Evolutionary conservation across 1,140 invertebrate species (phyloP).

Genomic region (Caenorhabditis tropicalis): DNA sequence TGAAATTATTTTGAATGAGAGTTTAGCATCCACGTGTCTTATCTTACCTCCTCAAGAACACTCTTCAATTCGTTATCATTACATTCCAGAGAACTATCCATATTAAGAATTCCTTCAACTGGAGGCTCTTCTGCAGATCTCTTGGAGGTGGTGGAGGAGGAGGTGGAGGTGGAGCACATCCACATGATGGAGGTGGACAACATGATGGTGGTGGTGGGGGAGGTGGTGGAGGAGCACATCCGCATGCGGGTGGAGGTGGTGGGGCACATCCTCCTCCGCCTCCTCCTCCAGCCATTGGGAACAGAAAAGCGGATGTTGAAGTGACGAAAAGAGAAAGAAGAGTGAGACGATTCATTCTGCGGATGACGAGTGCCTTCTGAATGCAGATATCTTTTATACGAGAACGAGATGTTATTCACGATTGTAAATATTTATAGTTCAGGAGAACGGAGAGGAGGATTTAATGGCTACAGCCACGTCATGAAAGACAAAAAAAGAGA

Average conservation of each 20-base stretch:
- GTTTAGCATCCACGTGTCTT: no score
- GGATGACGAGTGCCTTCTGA: neutral
- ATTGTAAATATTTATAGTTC: neutral
- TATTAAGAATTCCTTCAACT: constrained; percentile 3
- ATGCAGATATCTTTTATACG: neutral
- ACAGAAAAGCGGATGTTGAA: neutral
- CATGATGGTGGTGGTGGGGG: constrained; percentile 7
- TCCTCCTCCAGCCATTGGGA: constrained; percentile 25
- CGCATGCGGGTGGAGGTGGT: neutral
- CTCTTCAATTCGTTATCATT: neutral
- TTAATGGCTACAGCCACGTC: neutral
- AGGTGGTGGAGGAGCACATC: neutral
- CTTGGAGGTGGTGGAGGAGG: neutral
- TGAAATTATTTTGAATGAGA: neutral
- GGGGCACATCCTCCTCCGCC: neutral
- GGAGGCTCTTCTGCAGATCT: neutral
- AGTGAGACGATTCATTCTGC: neutral
- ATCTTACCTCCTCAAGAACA: neutral
- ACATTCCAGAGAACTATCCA: constrained; percentile 3
- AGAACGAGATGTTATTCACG: neutral
- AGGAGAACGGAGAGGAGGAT: no score
- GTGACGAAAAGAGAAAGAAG: neutral
- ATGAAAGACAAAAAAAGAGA: no score
- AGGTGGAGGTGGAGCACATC: constrained; percentile 8
- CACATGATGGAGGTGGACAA: neutral